Evolutionary conservation across 1,140 invertebrate species (phyloP).

Genomic region (Drosophila cardini): DNA sequence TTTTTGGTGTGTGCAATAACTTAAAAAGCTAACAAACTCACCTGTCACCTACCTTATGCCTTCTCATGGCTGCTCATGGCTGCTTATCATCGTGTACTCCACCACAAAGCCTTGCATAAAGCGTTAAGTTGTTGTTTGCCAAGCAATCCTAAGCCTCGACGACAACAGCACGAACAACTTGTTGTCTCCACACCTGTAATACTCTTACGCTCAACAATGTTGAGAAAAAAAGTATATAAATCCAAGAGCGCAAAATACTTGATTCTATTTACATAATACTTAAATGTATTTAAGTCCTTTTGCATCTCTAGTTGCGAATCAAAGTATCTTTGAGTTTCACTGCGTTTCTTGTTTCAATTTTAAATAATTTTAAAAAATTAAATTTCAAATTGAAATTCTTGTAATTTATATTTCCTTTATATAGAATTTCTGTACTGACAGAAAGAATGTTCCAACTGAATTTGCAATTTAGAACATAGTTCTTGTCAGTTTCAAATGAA

Average conservation of each 20-base stretch:
- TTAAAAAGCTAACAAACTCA: constrained; percentile 74
- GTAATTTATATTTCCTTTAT: not conserved
- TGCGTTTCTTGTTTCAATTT: not conserved
- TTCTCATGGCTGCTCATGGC: constrained; percentile 17
- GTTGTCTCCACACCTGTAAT: constrained; percentile 27
- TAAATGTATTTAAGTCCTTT: not conserved
- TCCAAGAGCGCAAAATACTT: not conserved
- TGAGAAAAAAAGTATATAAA: not conserved
- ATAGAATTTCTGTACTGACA: not conserved
- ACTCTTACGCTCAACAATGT: not conserved
- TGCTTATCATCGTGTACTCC: constrained; percentile 44
- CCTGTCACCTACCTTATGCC: constrained; percentile 40
- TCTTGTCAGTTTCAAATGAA: not conserved
- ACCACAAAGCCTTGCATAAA: constrained; percentile 72
- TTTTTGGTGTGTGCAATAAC: constrained; percentile 59
- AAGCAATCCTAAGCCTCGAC: constrained; percentile 54
- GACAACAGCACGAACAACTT: constrained; percentile 46
- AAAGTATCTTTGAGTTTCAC: not conserved
- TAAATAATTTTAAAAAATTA: not conserved
- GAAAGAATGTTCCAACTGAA: not conserved
- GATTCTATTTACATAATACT: not conserved
- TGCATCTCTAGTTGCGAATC: no score
- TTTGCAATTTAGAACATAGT: not conserved
- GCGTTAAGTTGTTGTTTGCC: constrained; percentile 68
- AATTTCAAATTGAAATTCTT: not conserved